These are phyloP conservation scores for Triplophysa siluroides DNA, from an alignment of 2,113 vertebrate genomes.

Conservation along the genomic window DNA sequence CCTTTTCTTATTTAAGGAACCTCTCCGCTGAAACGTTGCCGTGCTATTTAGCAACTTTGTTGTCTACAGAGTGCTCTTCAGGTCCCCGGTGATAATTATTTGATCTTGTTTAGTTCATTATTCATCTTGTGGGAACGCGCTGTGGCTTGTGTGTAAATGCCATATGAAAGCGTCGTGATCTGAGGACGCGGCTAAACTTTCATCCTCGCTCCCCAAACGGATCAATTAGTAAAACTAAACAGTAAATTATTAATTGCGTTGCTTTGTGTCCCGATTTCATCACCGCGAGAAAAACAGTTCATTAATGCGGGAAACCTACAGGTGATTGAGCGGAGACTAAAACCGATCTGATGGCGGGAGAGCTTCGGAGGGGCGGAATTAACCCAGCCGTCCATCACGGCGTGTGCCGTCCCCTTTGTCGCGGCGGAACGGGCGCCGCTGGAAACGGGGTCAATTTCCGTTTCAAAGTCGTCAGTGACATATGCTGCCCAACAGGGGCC, in stretches of 20 bases:
- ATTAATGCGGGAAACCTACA: conserved; percentile 64
- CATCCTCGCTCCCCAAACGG: conserved; percentile 77
- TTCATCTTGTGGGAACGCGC: conserved; percentile 76
- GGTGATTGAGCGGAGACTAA: conserved; percentile 76
- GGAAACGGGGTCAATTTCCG: conserved; percentile 85
- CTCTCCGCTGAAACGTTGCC: conserved; percentile 11
- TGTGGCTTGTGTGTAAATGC: conserved; percentile 79
- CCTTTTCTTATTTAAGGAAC: neutral
- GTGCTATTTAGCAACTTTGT: conserved; percentile 55
- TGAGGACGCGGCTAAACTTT: conserved; percentile 73
- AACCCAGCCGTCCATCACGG: conserved; percentile 70
- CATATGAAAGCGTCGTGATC: conserved; percentile 75
- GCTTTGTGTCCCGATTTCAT: conserved; percentile 77
- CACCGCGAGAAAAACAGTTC: conserved; percentile 76
- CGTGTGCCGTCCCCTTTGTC: conserved; percentile 60
- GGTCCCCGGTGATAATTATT: conserved; percentile 76
- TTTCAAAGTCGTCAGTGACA: conserved; percentile 87
- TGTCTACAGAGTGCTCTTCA: conserved; percentile 64
- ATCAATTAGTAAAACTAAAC: conserved; percentile 82
- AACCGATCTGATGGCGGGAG: conserved; percentile 71
- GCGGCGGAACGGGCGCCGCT: neutral
- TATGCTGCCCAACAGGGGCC: conserved; percentile 77
- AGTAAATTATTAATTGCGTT: conserved; percentile 81
- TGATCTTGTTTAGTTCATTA: conserved; percentile 82
- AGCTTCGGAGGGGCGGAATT: conserved; percentile 70